Percentiles rank a stretch among this genome's conserved stretches.
These are phyloP conservation scores for Peromyscus aztecus DNA, from an alignment of 2,797 vertebrate species.

Conservation along the genomic window DNA sequence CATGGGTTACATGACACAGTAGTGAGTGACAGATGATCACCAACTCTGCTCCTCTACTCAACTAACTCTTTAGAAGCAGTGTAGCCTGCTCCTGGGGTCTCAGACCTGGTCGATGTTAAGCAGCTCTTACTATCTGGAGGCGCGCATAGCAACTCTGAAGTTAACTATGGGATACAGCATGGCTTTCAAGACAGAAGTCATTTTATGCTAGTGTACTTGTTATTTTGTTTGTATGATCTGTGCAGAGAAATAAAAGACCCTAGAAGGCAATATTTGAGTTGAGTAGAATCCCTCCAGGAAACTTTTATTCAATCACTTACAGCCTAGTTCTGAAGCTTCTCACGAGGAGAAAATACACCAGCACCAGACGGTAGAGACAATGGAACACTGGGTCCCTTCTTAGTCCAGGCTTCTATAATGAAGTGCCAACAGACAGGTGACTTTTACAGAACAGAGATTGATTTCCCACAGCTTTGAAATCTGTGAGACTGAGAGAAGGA, in stretches of 20 bases:
- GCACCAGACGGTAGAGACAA: background rate
- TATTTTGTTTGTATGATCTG: background rate
- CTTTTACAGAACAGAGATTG: background rate
- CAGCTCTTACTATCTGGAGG: background rate
- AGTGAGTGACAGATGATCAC: background rate
- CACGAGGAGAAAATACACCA: background rate
- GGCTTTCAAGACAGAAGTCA: background rate
- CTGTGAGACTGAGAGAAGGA: background rate
- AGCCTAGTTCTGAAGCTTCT: background rate
- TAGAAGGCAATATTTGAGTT: slow-evolving; percentile 27
- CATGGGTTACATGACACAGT: background rate
- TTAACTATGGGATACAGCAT: background rate
- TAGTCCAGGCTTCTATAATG: background rate
- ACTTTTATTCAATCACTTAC: background rate
- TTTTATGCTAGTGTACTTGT: background rate
- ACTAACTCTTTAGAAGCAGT: background rate
- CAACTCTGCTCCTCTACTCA: background rate
- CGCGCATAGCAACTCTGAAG: background rate
- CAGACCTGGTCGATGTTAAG: background rate
- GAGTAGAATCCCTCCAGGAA: background rate
- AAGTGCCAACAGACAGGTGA: background rate
- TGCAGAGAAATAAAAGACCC: background rate
- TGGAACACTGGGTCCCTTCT: background rate
- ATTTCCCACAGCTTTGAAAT: background rate
- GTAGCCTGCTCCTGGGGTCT: background rate